Base-by-base conservation (phyloP, 2,113 vertebrate species). In the Ancistrus triradiatus region DNA sequence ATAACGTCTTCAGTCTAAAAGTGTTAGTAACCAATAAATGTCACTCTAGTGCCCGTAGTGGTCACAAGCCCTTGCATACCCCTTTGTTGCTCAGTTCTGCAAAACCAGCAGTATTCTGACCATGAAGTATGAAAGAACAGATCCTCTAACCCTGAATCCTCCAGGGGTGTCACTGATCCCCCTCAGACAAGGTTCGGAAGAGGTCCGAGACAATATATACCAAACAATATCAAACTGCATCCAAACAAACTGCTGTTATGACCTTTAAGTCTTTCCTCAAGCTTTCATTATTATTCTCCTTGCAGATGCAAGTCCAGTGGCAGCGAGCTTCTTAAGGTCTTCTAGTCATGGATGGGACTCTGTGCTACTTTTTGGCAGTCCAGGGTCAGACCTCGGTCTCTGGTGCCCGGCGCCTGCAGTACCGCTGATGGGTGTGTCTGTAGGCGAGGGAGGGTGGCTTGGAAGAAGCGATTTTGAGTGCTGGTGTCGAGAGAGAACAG, bases 101-200 rank as follows among this genome's bases (percentile, higher is more conserved):
- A 33, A 47, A 22, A 46, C 31, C 27, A 18, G 5, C 17, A 42
- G 15, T 19, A 28, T 21, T 60, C 38, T 55, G 42, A n/a, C n/a
- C 43, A 49, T 31, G 28, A 2, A 14, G 28, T 21, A 55, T 28
- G n/a, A 4, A 55, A 47, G n/a, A 25, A 55, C 50, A 56, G n/a
- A n/a, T n/a, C n/a, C n/a, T n/a, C 86, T 92, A 89, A 81, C 92
- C 96, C 96, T 98, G 95, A 98, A 94, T 93, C 91, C 46, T 66
- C 42, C 14, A 66, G 33, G 35, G 21, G 25, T 1, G 33, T 28
- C 17, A 28, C 18, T 15, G 44, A 31, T 59, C 25, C 33, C 40
- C 13, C 25, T 49, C 24, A 33, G 59, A 24, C 40, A 47, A 46
- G 9, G 27, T 53, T 42, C 24, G 31, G 43, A 47, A 37, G 40